A percentile compares a stretch with the other conserved stretches of the same genome.
These are phyloP conservation scores for Cetoscarus ocellatus DNA, from an alignment of 2,797 vertebrate genomes.

Conservation along the genomic window DNA sequence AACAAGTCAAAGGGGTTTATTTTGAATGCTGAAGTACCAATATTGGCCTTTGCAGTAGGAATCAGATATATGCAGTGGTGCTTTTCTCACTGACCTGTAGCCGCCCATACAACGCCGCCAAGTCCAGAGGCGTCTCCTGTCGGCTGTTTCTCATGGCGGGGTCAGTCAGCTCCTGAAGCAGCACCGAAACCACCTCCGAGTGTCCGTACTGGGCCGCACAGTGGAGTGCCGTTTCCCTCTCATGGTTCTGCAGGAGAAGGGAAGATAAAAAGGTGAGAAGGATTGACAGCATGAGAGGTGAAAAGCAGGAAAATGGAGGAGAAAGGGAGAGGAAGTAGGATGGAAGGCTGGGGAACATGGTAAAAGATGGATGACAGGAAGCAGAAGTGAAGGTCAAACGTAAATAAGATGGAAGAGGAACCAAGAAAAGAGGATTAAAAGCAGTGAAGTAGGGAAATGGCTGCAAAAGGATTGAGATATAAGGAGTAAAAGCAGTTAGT, in stretches of 20 bases:
- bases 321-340: background rate
- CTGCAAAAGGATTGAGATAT: constrained; percentile 13
- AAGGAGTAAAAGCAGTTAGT: background rate
- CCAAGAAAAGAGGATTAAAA: background rate
- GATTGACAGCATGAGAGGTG: background rate
- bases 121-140: constrained; percentile 93
- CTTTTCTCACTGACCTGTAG: constrained; percentile 78
- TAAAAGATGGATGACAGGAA: constrained; percentile 8
- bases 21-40: background rate
- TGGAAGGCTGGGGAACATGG: background rate
- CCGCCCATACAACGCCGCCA: constrained; percentile 94
- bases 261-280: background rate
- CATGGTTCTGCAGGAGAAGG: constrained; percentile 85
- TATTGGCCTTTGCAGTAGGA: background rate
- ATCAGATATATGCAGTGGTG: background rate
- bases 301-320: background rate
- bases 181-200: constrained; percentile 92
- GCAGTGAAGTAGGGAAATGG: constrained; percentile 9
- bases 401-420: background rate
- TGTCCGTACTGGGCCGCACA: constrained; percentile 97
- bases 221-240: constrained; percentile 95
- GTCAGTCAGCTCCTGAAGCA: constrained; percentile 94
- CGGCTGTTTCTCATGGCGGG: constrained; percentile 95
- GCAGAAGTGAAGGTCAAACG: constrained; percentile 14
- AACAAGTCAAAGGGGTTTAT: background rate